phyloP scores from a whole-genome alignment of 1,140 invertebrate species.

The Procambarus virginalis region DNA sequence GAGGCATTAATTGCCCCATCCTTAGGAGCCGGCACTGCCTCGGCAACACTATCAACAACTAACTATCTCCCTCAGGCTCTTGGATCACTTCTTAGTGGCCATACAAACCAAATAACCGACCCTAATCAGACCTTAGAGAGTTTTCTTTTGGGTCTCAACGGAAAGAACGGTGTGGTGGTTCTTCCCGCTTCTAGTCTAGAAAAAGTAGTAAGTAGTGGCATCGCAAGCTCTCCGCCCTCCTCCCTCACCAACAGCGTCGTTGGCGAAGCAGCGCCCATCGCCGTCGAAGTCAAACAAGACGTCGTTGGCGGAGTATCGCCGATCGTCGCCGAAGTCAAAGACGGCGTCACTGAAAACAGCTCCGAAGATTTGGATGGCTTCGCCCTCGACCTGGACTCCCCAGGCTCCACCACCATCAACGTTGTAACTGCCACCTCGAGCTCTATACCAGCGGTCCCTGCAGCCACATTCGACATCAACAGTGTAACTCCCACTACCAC shows the following conservation, averaged over 20 bases:
- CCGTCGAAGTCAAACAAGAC: background rate
- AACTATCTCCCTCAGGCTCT: background rate
- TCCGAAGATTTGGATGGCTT: background rate
- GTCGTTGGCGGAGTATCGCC: background rate
- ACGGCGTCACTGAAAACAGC: no score
- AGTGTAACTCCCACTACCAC: background rate
- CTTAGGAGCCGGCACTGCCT: background rate
- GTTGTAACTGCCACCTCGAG: background rate
- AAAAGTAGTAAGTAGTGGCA: background rate
- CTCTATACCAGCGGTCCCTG: background rate
- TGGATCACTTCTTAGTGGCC: background rate
- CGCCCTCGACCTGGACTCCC: background rate
- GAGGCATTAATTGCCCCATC: background rate
- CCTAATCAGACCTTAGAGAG: conserved; percentile 20
- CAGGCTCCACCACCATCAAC: background rate
- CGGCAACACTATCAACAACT: background rate
- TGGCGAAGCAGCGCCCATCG: background rate
- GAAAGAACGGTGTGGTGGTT: conserved; percentile 35
- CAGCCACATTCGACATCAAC: no score
- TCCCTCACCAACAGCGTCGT: background rate
- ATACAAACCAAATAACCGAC: conserved; percentile 5
- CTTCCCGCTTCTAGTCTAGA: conserved; percentile 28
- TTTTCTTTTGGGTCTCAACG: conserved; percentile 29
- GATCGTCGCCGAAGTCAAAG: background rate
- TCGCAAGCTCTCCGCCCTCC: background rate